These are phyloP conservation scores for Yponomeuta sedellus DNA, from an alignment of 2,888 invertebrate genomes.

Conservation along the genomic window DNA sequence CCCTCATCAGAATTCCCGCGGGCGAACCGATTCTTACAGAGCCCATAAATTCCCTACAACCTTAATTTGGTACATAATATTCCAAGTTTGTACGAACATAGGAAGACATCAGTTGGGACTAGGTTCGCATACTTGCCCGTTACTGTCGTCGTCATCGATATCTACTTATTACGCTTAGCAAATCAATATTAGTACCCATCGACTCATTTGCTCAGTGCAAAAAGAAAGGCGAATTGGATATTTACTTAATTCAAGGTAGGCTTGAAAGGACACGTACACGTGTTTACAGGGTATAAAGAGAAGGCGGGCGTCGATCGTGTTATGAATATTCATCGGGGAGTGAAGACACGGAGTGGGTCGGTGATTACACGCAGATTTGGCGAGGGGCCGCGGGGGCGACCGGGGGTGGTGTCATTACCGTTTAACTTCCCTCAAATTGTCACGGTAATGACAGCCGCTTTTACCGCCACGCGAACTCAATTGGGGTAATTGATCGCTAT, in stretches of 20 bases:
- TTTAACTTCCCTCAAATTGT: conserved; percentile 28
- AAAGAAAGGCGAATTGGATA: conserved; percentile 21
- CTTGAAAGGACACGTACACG: conserved; percentile 57
- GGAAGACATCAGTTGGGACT: background rate
- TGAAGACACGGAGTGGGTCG: conserved; percentile 21
- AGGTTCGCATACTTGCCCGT: too few relatives aligned
- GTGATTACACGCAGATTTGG: conserved; percentile 35
- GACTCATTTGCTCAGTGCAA: background rate
- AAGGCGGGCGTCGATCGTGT: conserved; percentile 52
- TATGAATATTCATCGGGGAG: conserved; percentile 60
- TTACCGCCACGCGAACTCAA: conserved; percentile 10
- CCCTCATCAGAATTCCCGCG: conserved; percentile 1
- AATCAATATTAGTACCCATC: background rate
- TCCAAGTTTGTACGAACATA: background rate
- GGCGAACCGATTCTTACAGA: background rate
- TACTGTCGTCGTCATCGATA: too few relatives aligned
- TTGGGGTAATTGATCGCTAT: conserved; percentile 14
- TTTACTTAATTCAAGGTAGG: conserved; percentile 53
- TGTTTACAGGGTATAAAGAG: conserved; percentile 62
- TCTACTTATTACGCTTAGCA: too few relatives aligned
- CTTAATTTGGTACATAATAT: too few relatives aligned
- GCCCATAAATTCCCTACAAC: conserved; percentile 4
- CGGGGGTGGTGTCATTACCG: conserved; percentile 26
- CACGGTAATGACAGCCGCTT: conserved; percentile 22
- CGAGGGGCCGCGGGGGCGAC: conserved; percentile 19